Evolutionary conservation across 2,113 vertebrate genomes (phyloP).

Genomic region (Lophochroa leadbeateri): DNA sequence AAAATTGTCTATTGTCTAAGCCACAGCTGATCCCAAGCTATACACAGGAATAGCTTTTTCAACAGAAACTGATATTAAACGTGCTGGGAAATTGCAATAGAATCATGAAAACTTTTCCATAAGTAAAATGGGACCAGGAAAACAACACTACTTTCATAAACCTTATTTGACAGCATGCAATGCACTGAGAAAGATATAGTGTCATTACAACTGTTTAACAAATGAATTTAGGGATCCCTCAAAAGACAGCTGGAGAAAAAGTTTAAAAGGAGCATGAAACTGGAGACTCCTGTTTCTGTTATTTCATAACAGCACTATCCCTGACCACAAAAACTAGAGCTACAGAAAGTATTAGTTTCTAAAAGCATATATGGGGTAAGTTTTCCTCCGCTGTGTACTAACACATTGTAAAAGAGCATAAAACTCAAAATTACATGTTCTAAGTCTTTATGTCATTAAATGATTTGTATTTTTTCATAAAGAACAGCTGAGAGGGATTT

Average conservation of each 20-base stretch:
- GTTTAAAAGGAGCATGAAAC: not conserved
- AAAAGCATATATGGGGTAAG: not conserved
- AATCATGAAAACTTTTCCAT: not conserved
- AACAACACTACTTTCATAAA: not conserved
- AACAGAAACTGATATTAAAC: not conserved
- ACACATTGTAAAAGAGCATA: not conserved
- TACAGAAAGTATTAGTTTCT: not conserved
- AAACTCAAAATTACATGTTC: not conserved
- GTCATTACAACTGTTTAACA: not conserved
- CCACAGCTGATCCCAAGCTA: not conserved
- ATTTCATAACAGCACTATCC: not conserved
- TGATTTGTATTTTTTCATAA: not conserved
- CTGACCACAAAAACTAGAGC: not conserved
- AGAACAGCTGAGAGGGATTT: not conserved
- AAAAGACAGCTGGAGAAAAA: not conserved
- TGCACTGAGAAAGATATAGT: not conserved
- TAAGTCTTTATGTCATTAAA: not conserved
- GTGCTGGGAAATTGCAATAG: not conserved
- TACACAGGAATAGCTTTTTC: not conserved
- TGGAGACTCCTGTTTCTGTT: not conserved
- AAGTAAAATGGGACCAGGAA: not conserved
- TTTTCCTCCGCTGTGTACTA: not conserved
- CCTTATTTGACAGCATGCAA: not conserved
- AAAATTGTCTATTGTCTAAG: not conserved
- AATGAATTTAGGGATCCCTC: not conserved